Conservation (phyloP, 2,888 invertebrate genomes). For the Biston stratarius region DNA sequence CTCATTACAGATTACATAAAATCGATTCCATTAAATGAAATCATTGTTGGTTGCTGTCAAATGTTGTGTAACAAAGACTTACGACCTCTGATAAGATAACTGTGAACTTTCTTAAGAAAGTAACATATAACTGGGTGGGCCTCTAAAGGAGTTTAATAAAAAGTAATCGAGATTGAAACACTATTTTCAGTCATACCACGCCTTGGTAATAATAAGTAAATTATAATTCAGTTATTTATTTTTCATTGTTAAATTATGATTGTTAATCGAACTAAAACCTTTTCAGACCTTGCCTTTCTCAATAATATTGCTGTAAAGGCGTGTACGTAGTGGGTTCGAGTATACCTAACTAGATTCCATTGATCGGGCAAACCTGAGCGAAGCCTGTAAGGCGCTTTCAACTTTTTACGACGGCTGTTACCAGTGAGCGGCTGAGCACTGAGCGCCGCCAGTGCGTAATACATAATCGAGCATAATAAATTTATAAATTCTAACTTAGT, state of each 20-base stretch:
- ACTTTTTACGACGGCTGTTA: conserved; percentile 62
- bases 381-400: conserved; percentile 54
- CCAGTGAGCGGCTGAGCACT: conserved; percentile 50
- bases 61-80: conserved; percentile 7
- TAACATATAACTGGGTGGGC: neutral
- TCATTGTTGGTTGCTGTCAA: neutral
- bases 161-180: neutral
- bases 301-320: conserved; percentile 23
- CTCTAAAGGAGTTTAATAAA: too few species aligned
- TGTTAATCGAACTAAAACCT: too few species aligned
- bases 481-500: conserved; percentile 57
- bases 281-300: conserved; percentile 23
- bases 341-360: conserved; percentile 40
- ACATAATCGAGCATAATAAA: conserved; percentile 63
- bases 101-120: conserved; percentile 2
- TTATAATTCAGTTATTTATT: too few species aligned
- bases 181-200: too few species aligned
- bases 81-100: conserved; percentile 27
- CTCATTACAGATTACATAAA: conserved; percentile 18
- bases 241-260: too few species aligned
- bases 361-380: conserved; percentile 35
- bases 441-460: conserved; percentile 59
- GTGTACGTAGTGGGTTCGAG: conserved; percentile 10
- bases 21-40: conserved; percentile 10
- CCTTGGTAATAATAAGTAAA: too few species aligned